Evolutionary conservation across 2,888 invertebrate genomes (phyloP).

Genomic region (Melinopterus prodromus): DNA sequence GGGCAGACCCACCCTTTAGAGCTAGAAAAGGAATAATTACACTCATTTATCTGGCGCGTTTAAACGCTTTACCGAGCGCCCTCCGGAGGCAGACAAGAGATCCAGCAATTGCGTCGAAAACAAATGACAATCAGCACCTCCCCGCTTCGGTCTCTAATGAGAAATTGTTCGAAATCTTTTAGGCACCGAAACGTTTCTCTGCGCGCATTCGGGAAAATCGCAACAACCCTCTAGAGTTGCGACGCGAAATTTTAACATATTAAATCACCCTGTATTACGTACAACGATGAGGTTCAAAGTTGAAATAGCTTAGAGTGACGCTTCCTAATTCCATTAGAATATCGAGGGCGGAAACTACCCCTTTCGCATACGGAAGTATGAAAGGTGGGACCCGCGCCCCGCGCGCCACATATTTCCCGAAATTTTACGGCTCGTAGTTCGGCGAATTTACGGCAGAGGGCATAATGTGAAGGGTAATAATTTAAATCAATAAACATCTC

Average conservation of each 20-base stretch:
- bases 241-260: too few species aligned
- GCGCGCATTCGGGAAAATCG: too few species aligned
- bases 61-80: slow-evolving; percentile 45
- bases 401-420: slow-evolving; percentile 7
- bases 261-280: too few species aligned
- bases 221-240: too few species aligned
- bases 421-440: slow-evolving; percentile 5
- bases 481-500: slow-evolving; percentile 42
- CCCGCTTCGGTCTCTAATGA: slow-evolving; percentile 55
- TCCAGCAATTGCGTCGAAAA: slow-evolving; percentile 58
- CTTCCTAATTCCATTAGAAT: neutral
- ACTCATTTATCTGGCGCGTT: slow-evolving; percentile 58
- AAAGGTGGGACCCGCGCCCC: neutral
- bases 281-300: too few species aligned
- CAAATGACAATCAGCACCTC: slow-evolving; percentile 61
- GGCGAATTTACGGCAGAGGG: slow-evolving; percentile 32
- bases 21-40: slow-evolving; percentile 49
- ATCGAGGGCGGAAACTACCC: neutral
- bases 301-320: too few species aligned
- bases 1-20: neutral
- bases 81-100: slow-evolving; percentile 51
- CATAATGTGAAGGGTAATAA: slow-evolving; percentile 38
- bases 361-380: neutral
- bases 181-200: neutral
- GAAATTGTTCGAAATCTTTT: slow-evolving; percentile 61